Conservation (phyloP, 2,113 vertebrate genomes). For the Mesitornis unicolor region DNA sequence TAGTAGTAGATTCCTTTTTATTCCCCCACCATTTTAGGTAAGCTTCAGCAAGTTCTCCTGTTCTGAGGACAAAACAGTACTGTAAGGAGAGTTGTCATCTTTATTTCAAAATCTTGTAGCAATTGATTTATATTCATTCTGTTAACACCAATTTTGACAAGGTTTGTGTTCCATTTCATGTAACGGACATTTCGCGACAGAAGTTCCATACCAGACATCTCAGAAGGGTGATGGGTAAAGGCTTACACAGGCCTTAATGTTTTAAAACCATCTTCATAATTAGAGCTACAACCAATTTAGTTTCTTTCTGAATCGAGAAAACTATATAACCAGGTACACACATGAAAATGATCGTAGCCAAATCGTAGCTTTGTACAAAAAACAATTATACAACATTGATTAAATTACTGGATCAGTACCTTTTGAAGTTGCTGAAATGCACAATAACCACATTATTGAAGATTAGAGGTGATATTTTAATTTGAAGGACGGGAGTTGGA, state of each 20-base stretch:
- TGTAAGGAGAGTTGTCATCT: not conserved
- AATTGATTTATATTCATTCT: slow-evolving; percentile 9
- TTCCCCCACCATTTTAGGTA: not conserved
- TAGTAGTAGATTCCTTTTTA: not conserved
- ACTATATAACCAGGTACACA: not conserved
- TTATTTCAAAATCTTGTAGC: slow-evolving; percentile 22
- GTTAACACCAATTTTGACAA: not conserved
- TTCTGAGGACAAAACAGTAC: not conserved
- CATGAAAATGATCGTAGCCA: not conserved
- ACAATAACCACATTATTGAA: not conserved
- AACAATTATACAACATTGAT: not conserved
- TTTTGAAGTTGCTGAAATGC: slow-evolving; percentile 15
- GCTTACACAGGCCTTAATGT: not conserved
- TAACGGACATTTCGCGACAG: not conserved
- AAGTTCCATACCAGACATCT: not conserved
- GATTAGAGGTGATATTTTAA: not conserved
- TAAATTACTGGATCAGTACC: slow-evolving; percentile 1
- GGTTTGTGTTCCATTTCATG: not conserved
- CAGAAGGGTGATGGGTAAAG: not conserved
- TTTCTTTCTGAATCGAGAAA: not conserved
- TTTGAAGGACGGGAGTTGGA: not conserved
- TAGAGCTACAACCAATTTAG: not conserved
- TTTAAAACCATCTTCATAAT: not conserved
- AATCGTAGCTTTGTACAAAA: not conserved
- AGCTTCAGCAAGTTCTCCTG: not conserved